Evolutionary conservation across 2,113 vertebrate genomes (phyloP), one percentile per base, ranked within the genome.

Genomic region (Etia nguti): DNA sequence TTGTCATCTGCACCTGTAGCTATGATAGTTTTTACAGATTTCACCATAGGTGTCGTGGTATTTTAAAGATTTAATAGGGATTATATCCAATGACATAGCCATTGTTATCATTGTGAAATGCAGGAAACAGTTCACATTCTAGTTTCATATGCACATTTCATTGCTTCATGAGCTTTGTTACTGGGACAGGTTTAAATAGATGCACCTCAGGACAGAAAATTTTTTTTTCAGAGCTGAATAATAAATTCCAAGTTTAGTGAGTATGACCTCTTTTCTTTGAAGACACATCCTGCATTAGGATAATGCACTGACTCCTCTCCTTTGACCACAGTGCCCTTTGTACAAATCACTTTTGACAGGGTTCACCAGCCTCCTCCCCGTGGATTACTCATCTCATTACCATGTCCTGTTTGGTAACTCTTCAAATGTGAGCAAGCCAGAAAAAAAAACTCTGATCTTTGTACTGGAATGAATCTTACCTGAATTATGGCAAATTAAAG

Each of bases 321-420:
- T 38, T 65, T 68, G 79, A 85, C 88, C 79, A 54, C 43, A 38
- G 15, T 43, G 68, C 79, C 52, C 41, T 81, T 82, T 3, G 31
- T 10, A 38, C 43, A 92, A 87, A 91, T 83, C 36, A 84, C 80
- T 62, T 82, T 18, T 86, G 88, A 86, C 13, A 10, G 65, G 36
- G 65, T 80, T 79, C 75, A 50, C 62, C 77, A 79, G 34, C 80
- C 59, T 65, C 81, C 24, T 41, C 56, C 41, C 56, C 36, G 6
- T 22, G 10, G 12, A 85, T 89, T 91, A 85, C 77, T 84, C 77
- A 89, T 84, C 62, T 89, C 22, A 88, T 93, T 83, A 79, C 24
- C 57, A 43, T 57, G 10, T 90, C 57, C 54, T 73, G 43, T 62
- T 84, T 75, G 26, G 46, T 60, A n/a, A 65, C 22, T 36, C 12